Evolutionary conservation across 2,113 vertebrate genomes (phyloP).

Genomic region (Pygoscelis adeliae): DNA sequence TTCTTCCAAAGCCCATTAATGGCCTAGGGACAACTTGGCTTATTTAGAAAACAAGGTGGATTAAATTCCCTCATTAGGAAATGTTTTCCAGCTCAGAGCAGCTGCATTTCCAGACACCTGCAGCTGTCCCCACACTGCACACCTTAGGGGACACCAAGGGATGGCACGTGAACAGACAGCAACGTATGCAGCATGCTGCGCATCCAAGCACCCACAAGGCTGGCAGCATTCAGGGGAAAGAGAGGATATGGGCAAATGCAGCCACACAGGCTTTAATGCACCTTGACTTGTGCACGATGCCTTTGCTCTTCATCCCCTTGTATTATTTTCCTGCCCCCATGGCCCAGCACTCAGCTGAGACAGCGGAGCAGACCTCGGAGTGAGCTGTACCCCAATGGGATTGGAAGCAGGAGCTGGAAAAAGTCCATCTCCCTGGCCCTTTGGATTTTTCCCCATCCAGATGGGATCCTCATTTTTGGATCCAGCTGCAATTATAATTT

Average conservation of each 20-base stretch:
- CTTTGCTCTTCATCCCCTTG: background rate
- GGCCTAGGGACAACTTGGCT: background rate
- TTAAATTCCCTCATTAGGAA: background rate
- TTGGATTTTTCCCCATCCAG: background rate
- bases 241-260: background rate
- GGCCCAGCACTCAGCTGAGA: background rate
- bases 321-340: background rate
- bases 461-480: background rate
- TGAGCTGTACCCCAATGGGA: accelerated
- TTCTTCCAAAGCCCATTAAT: background rate
- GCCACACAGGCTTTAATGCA: background rate
- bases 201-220: background rate
- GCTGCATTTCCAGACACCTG: background rate
- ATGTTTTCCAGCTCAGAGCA: background rate
- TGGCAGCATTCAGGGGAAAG: background rate
- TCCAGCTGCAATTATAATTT: background rate
- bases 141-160: background rate
- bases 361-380: background rate
- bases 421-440: background rate
- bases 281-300: background rate
- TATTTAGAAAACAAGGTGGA: background rate
- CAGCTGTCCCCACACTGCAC: background rate
- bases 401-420: background rate
- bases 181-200: accelerated
- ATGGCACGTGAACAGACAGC: background rate